A percentile compares a stretch with the other conserved stretches of the same genome.
These are phyloP conservation scores for Manacus vitellinus DNA, from an alignment of 2,113 vertebrate species.

Conservation along the genomic window DNA sequence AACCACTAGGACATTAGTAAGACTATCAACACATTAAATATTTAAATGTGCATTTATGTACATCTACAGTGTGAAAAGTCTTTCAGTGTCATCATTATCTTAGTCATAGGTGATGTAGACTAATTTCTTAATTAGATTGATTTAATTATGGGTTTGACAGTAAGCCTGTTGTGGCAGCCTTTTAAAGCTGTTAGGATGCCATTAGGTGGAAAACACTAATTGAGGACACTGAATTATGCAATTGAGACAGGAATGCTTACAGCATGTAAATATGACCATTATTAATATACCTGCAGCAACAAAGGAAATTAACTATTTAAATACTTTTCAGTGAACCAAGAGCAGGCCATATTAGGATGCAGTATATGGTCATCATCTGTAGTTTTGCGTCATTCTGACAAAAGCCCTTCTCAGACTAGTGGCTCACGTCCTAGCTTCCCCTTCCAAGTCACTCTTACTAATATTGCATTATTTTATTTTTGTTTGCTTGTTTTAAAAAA, in stretches of 20 bases:
- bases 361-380: background rate
- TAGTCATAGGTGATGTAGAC: background rate
- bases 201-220: background rate
- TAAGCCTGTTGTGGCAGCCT: background rate
- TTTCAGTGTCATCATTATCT: background rate
- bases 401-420: background rate
- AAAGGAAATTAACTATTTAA: background rate
- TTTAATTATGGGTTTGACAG: background rate
- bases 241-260: background rate
- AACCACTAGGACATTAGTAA: background rate
- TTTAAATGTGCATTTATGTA: background rate
- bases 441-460: background rate
- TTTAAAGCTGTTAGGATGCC: background rate
- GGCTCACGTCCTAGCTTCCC: background rate
- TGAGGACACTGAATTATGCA: background rate
- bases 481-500: background rate
- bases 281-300: background rate
- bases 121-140: background rate
- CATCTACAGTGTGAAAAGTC: background rate
- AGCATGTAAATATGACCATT: background rate
- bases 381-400: background rate
- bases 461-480: background rate
- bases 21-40: constrained; percentile 5
- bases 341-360: background rate
- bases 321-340: background rate